Evolutionary conservation across 2,113 vertebrate genomes (phyloP), one percentile per base, ranked within the genome.

Genomic region (Larimichthys crocea): DNA sequence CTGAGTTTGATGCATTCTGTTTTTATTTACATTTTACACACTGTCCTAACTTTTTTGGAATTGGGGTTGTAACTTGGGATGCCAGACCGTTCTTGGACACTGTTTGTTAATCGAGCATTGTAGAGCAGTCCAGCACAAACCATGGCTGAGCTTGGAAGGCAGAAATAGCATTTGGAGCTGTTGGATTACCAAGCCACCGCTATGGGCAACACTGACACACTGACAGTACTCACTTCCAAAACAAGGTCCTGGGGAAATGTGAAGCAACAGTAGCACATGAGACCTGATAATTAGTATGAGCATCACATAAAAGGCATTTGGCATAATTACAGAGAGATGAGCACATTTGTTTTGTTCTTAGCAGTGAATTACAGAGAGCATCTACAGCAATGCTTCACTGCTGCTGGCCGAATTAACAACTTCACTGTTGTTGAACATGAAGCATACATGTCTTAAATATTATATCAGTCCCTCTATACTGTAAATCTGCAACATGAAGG

Each of bases 261-360:
- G 50, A 10, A 68, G 22, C 62, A 10, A 48, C 60, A 71, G 65
- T 8, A 64, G 63, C 62, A 50, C 52, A 49, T 59, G 81, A 81
- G 49, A 49, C 69, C 50, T 69, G 59, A 74, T 26, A 20, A 82
- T 73, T 74, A 35, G 10, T 24, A 52, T 2, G 16, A 82, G 53
- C 46, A 24, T 66, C 65, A 55, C 65, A 83, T 40, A 65, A 64
- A n/a, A 74, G 22, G 26, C 42, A 72, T 77, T 70, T 74, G 53
- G 42, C 3, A n/a, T 73, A 73, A 84, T 84, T 84, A 79, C 56
- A 82, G 53, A 66, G 50, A 19, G 9, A 87, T 62, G 48, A 76
- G 10, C 53, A 63, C 61, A 52, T 55, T 68, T 73, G 7, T 40
- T 40, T 31, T 59, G 48, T 74, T 71, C 42, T 59, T 17, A 57